Base-by-base conservation (phyloP, 2,888 invertebrate species). In the Ectobius pallidus region DNA sequence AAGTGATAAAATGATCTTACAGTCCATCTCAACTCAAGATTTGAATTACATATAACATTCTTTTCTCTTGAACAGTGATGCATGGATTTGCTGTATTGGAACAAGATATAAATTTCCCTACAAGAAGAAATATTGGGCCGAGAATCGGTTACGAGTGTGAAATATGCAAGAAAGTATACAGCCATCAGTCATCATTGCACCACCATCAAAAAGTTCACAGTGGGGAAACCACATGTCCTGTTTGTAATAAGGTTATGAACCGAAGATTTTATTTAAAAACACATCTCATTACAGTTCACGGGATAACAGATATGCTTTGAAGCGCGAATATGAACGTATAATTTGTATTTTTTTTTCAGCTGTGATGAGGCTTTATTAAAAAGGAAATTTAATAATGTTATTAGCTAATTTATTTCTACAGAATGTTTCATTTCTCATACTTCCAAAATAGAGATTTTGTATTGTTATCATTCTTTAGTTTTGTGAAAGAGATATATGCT, bases 201-300 rank as follows among this genome's bases (percentile, higher is more conserved):
- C 83, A 88, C 63, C 89, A 89, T 79, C 87, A 87, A 81, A 88
- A 88, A 80, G 86, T 88, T 62, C 89, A 89, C 77, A 87, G 86
- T 69, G 89, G 89, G 34, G 88, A 88, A 81, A 89, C 89, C 22
- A 87, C 87, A 77, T 89, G 89, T 78, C 88, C 88, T 11, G 87
- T 89, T 69, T 89, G 89, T 77, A 86, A 85, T 76, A 84, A 88
- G 76, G 86, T 87, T 74, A 88, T 89, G 16, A 73, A 70, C 30
- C 65, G 73, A 25, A 70, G 42, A 32, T 46, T 73, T 42, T 44
- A 63, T 32, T 25, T 73, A n/a, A 63, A 67, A 25, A 73, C 58
- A 49, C 73, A 73, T 69, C 49, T 69, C 25, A 32, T 20, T 18
- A 20, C 32, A 9, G 68, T 68, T 27, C 68, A 68, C 30, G 68